phyloP scores from a whole-genome alignment of 2,888 invertebrate species.

The Nephrotoma flavescens region DNA sequence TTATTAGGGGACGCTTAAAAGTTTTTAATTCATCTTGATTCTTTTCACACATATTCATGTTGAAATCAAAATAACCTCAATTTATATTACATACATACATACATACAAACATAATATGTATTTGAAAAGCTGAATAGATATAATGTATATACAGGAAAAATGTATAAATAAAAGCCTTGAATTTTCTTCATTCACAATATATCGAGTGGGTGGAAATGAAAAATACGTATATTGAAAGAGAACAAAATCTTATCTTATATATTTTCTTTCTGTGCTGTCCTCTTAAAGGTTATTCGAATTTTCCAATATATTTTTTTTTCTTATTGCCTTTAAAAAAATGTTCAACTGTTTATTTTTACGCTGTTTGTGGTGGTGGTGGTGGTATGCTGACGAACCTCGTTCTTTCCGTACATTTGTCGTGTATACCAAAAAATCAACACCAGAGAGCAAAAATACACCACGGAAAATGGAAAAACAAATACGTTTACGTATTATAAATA shows the following conservation, averaged over 20 bases:
- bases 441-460: neutral
- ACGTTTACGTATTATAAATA: neutral
- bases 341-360: neutral
- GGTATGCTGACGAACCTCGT: neutral
- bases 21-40: neutral
- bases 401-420: neutral
- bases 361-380: neutral
- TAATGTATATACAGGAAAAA: neutral
- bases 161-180: neutral
- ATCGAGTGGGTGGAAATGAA: neutral
- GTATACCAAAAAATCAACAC: neutral
- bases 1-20: neutral
- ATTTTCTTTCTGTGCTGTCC: neutral
- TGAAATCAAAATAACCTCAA: neutral
- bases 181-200: neutral
- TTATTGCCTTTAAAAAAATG: neutral
- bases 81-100: neutral
- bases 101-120: neutral
- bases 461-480: neutral
- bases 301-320: neutral
- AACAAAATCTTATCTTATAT: neutral
- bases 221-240: neutral
- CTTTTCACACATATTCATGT: neutral
- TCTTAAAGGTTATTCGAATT: neutral
- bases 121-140: neutral